Percentiles rank a stretch among this genome's conserved stretches.
Evolutionary conservation across 2,888 invertebrate species (phyloP).

Genomic region (Napeogenes sylphis): DNA sequence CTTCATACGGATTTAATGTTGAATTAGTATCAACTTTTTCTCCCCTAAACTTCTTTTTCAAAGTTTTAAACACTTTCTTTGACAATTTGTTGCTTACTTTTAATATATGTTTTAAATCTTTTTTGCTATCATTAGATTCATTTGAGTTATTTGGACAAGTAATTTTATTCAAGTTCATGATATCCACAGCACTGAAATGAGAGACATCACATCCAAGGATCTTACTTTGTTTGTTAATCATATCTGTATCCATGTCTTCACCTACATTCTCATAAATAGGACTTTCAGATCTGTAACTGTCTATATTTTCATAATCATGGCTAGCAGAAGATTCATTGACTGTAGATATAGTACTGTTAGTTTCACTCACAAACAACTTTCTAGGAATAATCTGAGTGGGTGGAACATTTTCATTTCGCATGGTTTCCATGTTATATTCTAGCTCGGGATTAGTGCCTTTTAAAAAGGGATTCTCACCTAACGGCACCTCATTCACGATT

Average conservation of each 20-base stretch:
- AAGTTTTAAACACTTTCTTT: constrained; percentile 65
- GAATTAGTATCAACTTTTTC: constrained; percentile 56
- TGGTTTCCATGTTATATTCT: constrained; percentile 52
- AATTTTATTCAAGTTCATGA: constrained; percentile 64
- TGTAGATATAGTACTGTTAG: constrained; percentile 68
- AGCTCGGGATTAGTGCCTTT: constrained; percentile 43
- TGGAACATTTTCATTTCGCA: constrained; percentile 33
- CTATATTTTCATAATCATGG: constrained; percentile 66
- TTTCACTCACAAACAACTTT: constrained; percentile 58
- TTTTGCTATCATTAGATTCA: constrained; percentile 61
- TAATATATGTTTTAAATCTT: constrained; percentile 54
- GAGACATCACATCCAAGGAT: constrained; percentile 70
- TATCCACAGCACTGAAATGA: constrained; percentile 63
- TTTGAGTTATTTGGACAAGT: constrained; percentile 48
- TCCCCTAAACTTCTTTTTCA: constrained; percentile 66
- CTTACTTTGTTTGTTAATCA: constrained; percentile 69
- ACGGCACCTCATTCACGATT: constrained; percentile 35
- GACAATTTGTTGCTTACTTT: constrained; percentile 66
- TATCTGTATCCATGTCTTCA: constrained; percentile 43
- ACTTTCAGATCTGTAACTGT: constrained; percentile 57
- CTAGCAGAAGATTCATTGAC: constrained; percentile 57
- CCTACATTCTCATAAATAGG: constrained; percentile 64
- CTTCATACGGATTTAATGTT: constrained; percentile 69
- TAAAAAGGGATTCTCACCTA: constrained; percentile 57
- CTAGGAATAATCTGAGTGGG: constrained; percentile 52